Base-by-base conservation (phyloP, 2,888 invertebrate genomes). In the Therioaphis trifolii region DNA sequence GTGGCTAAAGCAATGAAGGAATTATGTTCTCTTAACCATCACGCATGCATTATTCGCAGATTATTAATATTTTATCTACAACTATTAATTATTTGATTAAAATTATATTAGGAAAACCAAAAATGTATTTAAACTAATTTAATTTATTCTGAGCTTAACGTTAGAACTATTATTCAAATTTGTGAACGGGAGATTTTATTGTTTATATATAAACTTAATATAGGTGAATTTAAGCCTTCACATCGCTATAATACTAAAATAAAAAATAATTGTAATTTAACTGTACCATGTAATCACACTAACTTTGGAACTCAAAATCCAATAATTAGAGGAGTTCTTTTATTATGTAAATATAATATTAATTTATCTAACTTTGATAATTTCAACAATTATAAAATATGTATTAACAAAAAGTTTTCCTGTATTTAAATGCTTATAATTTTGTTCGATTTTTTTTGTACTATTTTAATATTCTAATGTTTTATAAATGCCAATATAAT, bases 221-320 rank as follows among this genome's bases (percentile, higher is more conserved):
- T 29, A 2, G 18, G 9, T 27, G 3, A 18, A 63, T 63, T 18
- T 63, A 27, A 35, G 4, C 63, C 29, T 63, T 14, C 5, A 2
- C 7, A 63, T 63, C 29, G 15, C 4, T 63, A 63, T 29, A 63
- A 63, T 18, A 35, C 18, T 29, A 14, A 18, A 63, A 12, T 35
- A 18, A 29, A 35, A 63, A 63, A 63, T 29, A 63, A 11, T 18
- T 63, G 15, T 63, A 63, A 63, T 63, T 35, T 35, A 63, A 63
- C 2, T 29, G 18, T 63, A 27, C 61, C 61, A 61, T 7, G 1
- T 61, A 24, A 18, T 63, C 4, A 63, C 18, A 15, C 18, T 63
- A 29, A 18, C 29, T 63, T 63, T 63, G 35, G 9, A 18, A 63
- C 29, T 11, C 61, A 61, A 1, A 27, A 5, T 11, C 9, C 35